These are phyloP conservation scores for Sebastes kiyomatsui DNA, from an alignment of 2,797 vertebrate species.

Conservation along the genomic window DNA sequence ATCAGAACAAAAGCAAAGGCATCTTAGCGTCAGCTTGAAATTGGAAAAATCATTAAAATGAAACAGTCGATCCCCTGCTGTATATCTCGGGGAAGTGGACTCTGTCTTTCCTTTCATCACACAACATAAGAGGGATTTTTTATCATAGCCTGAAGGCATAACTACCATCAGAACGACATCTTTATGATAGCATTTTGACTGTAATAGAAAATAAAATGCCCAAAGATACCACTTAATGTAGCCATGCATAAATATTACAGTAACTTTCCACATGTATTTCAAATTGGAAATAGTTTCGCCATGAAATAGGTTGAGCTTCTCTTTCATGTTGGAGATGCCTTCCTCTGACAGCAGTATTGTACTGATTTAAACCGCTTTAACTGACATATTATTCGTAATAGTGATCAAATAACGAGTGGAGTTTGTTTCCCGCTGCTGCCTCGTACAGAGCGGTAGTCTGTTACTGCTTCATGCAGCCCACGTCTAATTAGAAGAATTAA, in stretches of 20 bases:
- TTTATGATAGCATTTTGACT: constrained; percentile 44
- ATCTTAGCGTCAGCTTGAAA: constrained; percentile 35
- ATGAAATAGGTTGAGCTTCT: constrained; percentile 40
- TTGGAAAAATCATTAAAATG: constrained; percentile 36
- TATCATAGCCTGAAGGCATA: constrained; percentile 36
- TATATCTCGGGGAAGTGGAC: constrained; percentile 37
- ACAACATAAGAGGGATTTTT: constrained; percentile 21
- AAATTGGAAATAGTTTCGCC: constrained; percentile 23
- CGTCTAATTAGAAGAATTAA: constrained; percentile 15
- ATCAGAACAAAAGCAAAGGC: constrained; percentile 34
- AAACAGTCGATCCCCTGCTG: constrained; percentile 5
- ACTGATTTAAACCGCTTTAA: constrained; percentile 31
- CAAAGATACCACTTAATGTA: constrained; percentile 27
- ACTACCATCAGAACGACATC: constrained; percentile 42
- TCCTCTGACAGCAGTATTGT: constrained; percentile 16
- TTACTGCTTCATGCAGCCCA: constrained; percentile 14
- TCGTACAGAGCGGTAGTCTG: not conserved
- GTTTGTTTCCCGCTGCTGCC: constrained; percentile 4
- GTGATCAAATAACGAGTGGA: constrained; percentile 4
- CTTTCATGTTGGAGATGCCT: constrained; percentile 45
- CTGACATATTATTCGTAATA: constrained; percentile 19
- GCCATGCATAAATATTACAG: constrained; percentile 19
- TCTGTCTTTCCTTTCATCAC: constrained; percentile 43
- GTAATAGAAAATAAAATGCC: constrained; percentile 56
- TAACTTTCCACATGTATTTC: constrained; percentile 27